Percentiles rank a stretch among this genome's conserved stretches.
phyloP scores from a whole-genome alignment of 1,140 invertebrate species.

The Procambarus clarkii region DNA sequence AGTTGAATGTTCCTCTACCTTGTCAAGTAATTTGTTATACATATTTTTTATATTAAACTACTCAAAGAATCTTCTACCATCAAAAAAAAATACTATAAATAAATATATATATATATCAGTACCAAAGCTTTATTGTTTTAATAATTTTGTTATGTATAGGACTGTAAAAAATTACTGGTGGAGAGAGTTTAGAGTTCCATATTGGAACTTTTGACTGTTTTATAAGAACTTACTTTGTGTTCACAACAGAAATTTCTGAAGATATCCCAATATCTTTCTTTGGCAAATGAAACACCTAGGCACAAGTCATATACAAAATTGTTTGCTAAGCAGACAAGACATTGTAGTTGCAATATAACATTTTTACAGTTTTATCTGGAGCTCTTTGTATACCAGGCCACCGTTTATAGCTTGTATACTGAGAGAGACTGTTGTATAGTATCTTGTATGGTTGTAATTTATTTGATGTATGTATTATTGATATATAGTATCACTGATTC shows the following conservation, averaged over 20 bases:
- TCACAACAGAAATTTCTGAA: not conserved
- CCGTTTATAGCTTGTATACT: slow-evolving; percentile 45
- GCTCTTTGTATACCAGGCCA: slow-evolving; percentile 31
- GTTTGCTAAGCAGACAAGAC: slow-evolving; percentile 59
- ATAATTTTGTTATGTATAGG: slow-evolving; percentile 47
- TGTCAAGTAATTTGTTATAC: slow-evolving; percentile 31
- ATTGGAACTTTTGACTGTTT: slow-evolving; percentile 46
- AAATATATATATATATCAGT: slow-evolving; percentile 36
- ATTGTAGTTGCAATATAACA: slow-evolving; percentile 11
- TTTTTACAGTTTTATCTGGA: slow-evolving; percentile 10
- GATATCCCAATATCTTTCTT: not conserved
- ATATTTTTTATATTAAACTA: slow-evolving; percentile 14
- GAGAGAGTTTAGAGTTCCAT: slow-evolving; percentile 49
- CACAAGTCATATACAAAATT: slow-evolving; percentile 23
- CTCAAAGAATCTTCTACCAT: not conserved
- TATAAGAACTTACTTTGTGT: slow-evolving; percentile 21
- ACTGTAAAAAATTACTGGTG: slow-evolving; percentile 28
- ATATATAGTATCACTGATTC: slow-evolving; percentile 44
- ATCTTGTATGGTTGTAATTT: slow-evolving; percentile 64
- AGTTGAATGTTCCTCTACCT: slow-evolving; percentile 18
- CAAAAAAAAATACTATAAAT: slow-evolving; percentile 17
- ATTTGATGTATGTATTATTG: slow-evolving; percentile 61
- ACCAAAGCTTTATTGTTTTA: slow-evolving; percentile 59
- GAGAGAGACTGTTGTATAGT: slow-evolving; percentile 43
- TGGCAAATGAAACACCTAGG: slow-evolving; percentile 45